A percentile compares a stretch with the other conserved stretches of the same genome.
Conservation (phyloP, 2,113 vertebrate genomes). For the Archilochus colubris region DNA sequence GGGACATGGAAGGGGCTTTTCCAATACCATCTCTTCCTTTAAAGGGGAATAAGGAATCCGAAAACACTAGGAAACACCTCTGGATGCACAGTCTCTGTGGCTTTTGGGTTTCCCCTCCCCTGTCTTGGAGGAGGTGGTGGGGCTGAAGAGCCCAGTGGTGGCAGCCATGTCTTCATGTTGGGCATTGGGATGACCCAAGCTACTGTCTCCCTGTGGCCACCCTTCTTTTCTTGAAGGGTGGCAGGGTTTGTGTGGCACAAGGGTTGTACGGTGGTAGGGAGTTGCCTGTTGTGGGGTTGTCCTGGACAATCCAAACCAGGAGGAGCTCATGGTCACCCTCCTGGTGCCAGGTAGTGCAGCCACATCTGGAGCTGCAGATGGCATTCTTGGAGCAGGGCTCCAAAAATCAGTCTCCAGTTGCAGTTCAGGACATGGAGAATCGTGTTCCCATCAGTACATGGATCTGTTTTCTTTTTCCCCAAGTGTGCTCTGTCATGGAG, state of each 20-base stretch:
- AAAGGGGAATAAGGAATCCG: slow-evolving; percentile 90
- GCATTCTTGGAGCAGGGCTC: neutral
- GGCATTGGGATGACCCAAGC: neutral
- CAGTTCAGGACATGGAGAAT: neutral
- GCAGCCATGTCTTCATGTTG: neutral
- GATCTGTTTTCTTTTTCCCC: neutral
- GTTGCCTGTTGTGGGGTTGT: neutral
- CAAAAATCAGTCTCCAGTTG: neutral
- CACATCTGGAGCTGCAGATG: neutral
- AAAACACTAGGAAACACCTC: slow-evolving; percentile 69
- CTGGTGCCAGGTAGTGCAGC: neutral
- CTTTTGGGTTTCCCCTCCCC: slow-evolving; percentile 69
- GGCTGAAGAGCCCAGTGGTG: neutral
- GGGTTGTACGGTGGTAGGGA: neutral
- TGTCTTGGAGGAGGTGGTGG: neutral
- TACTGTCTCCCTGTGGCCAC: neutral
- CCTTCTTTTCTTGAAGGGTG: neutral
- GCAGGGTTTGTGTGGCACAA: accelerated
- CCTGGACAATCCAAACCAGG: neutral
- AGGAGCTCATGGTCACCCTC: neutral
- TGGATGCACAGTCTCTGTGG: slow-evolving; percentile 58
- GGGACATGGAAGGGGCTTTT: slow-evolving; percentile 90
- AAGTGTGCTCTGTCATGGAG: neutral
- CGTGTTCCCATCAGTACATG: neutral
- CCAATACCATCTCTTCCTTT: slow-evolving; percentile 94